A percentile compares a stretch with the other conserved stretches of the same genome.
Conservation (phyloP, 2,113 vertebrate species). For the Daphoenositta chrysoptera region DNA sequence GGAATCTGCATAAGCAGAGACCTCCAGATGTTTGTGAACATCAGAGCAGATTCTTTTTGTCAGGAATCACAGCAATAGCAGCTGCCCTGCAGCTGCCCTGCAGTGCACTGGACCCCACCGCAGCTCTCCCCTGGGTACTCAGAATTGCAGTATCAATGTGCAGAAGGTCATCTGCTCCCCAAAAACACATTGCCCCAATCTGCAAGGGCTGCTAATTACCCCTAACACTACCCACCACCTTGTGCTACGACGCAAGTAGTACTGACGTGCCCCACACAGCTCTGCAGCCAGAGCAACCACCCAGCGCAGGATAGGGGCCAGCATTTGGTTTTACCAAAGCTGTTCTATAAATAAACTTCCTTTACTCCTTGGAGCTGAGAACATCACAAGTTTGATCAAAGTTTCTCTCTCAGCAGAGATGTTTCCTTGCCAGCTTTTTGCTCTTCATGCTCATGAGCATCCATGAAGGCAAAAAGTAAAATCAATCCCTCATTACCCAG, state of each 20-base stretch:
- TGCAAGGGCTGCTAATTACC: neutral
- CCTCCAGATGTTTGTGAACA: neutral
- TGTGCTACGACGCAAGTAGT: neutral
- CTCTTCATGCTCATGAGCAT: neutral
- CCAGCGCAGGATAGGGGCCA: neutral
- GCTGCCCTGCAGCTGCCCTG: neutral
- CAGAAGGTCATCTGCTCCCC: neutral
- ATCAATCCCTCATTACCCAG: neutral
- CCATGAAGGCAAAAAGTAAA: neutral
- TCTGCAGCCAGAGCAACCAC: neutral
- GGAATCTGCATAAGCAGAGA: neutral
- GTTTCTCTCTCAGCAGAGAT: neutral
- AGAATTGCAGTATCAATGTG: accelerated
- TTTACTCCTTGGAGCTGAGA: neutral
- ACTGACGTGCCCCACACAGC: accelerated
- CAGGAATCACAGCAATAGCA: neutral
- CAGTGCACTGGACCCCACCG: neutral
- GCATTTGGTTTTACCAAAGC: neutral
- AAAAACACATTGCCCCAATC: neutral
- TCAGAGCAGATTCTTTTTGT: neutral
- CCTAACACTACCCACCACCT: accelerated
- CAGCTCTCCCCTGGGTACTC: neutral
- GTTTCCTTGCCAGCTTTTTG: constrained; percentile 5
- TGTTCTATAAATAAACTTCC: neutral
- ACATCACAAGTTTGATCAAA: constrained; percentile 14